A percentile compares a stretch with the other conserved stretches of the same genome.
Conservation (phyloP, 2,113 vertebrate genomes). For the Empidonax traillii region DNA sequence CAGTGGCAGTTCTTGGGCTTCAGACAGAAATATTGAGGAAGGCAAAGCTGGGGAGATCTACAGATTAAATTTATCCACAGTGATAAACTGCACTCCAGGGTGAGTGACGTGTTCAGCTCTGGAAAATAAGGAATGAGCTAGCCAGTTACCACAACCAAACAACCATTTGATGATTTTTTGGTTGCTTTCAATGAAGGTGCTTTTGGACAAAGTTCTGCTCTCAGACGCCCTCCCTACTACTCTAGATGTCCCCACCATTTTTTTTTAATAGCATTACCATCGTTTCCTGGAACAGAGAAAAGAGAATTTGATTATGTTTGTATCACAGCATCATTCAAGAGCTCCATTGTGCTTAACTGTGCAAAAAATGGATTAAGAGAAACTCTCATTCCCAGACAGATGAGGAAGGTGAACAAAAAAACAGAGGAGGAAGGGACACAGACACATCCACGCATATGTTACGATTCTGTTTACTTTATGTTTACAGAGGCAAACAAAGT, state of each 20-base stretch:
- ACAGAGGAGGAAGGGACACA: neutral
- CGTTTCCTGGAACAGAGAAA: neutral
- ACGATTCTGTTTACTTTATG: neutral
- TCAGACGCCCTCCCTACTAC: neutral
- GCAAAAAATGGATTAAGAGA: neutral
- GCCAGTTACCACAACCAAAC: neutral
- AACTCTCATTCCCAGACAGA: neutral
- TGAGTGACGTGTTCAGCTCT: neutral
- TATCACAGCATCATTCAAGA: neutral
- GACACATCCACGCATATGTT: neutral
- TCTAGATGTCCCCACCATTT: neutral
- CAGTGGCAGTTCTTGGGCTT: neutral
- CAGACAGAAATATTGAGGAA: neutral
- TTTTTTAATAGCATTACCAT: neutral
- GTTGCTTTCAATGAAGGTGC: neutral
- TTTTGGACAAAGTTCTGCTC: neutral
- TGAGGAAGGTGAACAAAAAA: neutral
- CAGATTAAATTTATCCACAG: neutral
- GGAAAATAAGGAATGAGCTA: neutral
- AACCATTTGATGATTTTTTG: neutral
- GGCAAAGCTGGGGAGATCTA: neutral
- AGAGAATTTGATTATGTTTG: conserved; percentile 24
- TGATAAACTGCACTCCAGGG: neutral
- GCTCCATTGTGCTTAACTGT: neutral
- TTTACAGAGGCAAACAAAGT: neutral